Percentiles rank a stretch among this genome's conserved stretches.
Evolutionary conservation across 1,140 invertebrate species (phyloP).

Genomic region (Stegodyphus dumicola): DNA sequence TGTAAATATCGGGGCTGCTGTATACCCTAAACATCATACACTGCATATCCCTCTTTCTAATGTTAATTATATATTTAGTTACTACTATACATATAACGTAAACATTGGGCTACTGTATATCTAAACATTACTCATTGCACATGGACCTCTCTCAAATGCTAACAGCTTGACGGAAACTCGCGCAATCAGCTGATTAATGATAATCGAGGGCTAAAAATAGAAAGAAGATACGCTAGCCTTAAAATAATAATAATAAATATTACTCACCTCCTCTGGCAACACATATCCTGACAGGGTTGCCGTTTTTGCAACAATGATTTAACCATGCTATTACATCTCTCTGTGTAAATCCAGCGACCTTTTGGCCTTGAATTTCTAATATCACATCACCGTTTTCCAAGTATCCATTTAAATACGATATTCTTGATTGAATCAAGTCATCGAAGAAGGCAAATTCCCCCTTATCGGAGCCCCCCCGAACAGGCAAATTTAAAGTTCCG

Average conservation of each 20-base stretch:
- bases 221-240: background rate
- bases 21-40: no score
- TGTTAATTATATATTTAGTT: no score
- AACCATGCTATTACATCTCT: conserved; percentile 74
- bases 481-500: conserved; percentile 66
- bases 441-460: conserved; percentile 73
- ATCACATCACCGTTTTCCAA: conserved; percentile 71
- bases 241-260: background rate
- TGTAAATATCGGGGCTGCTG: no score
- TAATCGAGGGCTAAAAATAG: background rate
- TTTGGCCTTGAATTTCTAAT: conserved; percentile 75
- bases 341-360: conserved; percentile 75
- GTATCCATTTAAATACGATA: conserved; percentile 66
- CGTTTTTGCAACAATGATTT: conserved; percentile 74
- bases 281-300: conserved; percentile 72
- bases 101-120: no score
- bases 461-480: conserved; percentile 73
- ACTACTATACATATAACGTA: no score
- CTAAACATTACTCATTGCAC: no score
- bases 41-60: no score
- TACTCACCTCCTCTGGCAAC: conserved; percentile 72
- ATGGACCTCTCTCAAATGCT: no score
- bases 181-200: background rate
- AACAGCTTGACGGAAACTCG: no score
- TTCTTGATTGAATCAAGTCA: conserved; percentile 68